phyloP scores from a whole-genome alignment of 1,140 invertebrate genomes.

The Schlechtendalia chinensis region DNA sequence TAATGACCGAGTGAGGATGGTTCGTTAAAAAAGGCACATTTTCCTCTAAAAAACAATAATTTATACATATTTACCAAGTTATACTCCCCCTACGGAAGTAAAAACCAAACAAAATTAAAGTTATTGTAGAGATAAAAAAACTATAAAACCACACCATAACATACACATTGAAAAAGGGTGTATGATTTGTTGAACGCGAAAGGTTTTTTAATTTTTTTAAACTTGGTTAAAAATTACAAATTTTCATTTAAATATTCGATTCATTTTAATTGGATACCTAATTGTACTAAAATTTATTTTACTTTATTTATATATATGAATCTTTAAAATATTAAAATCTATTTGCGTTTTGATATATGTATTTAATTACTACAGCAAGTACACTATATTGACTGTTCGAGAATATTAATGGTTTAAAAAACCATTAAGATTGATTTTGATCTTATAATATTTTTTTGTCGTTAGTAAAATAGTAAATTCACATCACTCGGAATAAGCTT shows the following conservation, averaged over 20 bases:
- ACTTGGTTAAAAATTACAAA: too few relatives aligned
- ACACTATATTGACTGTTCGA: not conserved
- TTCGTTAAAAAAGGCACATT: not conserved
- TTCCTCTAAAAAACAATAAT: constrained; percentile 8
- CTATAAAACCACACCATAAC: not conserved
- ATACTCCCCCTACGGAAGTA: not conserved
- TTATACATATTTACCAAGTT: constrained; percentile 17
- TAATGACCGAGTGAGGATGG: not conserved
- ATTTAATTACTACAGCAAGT: too few relatives aligned
- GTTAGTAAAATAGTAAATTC: not conserved
- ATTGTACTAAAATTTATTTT: too few relatives aligned
- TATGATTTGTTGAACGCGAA: constrained; percentile 1
- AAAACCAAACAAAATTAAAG: constrained; percentile 11
- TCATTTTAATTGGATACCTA: too few relatives aligned
- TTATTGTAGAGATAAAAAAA: constrained; percentile 22
- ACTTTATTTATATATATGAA: too few relatives aligned
- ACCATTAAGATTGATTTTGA: too few relatives aligned
- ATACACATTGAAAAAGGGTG: not conserved
- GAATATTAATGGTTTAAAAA: not conserved
- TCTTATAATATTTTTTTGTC: not conserved
- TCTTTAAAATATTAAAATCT: too few relatives aligned
- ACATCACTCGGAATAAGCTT: not conserved
- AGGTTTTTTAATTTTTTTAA: too few relatives aligned
- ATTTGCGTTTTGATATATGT: too few relatives aligned
- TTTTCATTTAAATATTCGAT: too few relatives aligned